These are phyloP conservation scores for Chlorops oryzae DNA, from an alignment of 1,140 invertebrate genomes.

Conservation along the genomic window DNA sequence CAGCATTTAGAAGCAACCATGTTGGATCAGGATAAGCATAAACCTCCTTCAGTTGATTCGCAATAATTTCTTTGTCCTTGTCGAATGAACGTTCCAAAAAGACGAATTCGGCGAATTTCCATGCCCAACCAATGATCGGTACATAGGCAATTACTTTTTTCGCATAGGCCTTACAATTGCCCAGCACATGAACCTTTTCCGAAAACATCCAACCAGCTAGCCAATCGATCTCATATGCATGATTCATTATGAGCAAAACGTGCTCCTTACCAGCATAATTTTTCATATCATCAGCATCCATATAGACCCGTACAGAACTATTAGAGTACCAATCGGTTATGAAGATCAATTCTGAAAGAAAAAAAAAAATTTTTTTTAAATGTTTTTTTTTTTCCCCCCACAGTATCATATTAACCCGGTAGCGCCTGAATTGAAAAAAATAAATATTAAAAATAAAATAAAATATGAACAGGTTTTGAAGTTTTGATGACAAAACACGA, in stretches of 20 bases:
- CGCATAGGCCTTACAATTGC: slow-evolving; percentile 90
- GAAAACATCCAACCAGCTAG: slow-evolving; percentile 81
- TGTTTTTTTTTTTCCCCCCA: too few species aligned
- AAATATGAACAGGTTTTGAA: too few species aligned
- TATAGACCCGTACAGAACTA: slow-evolving; percentile 65
- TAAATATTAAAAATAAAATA: too few species aligned
- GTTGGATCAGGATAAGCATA: slow-evolving; percentile 82
- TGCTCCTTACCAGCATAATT: slow-evolving; percentile 83
- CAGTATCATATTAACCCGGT: too few species aligned
- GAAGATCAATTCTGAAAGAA: slow-evolving; percentile 75
- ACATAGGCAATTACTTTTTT: slow-evolving; percentile 88
- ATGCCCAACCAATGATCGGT: slow-evolving; percentile 91
- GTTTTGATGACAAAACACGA: too few species aligned
- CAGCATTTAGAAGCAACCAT: slow-evolving; percentile 86
- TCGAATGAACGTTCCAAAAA: slow-evolving; percentile 89
- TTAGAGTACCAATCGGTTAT: slow-evolving; percentile 90
- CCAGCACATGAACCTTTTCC: slow-evolving; percentile 69
- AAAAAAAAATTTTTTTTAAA: slow-evolving; percentile 6
- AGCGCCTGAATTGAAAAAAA: too few species aligned
- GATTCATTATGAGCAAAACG: slow-evolving; percentile 87
- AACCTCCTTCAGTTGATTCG: slow-evolving; percentile 71
- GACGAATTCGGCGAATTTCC: slow-evolving; percentile 89
- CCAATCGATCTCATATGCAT: slow-evolving; percentile 94
- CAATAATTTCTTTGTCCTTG: slow-evolving; percentile 79
- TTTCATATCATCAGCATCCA: slow-evolving; percentile 70